Evolutionary conservation across 2,113 vertebrate species (phyloP).

Genomic region (Cygnus buccinator): DNA sequence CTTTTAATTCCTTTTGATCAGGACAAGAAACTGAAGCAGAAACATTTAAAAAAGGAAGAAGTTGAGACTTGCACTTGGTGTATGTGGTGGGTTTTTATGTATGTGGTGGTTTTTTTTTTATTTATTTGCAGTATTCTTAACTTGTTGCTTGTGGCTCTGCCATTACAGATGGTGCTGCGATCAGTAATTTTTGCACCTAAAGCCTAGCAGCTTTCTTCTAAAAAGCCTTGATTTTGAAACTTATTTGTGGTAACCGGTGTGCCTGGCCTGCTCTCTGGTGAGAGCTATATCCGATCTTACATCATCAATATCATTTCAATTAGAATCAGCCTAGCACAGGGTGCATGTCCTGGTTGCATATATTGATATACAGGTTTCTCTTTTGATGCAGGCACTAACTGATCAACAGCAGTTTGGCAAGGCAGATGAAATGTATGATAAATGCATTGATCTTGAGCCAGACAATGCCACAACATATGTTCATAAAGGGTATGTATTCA

Average conservation of each 20-base stretch:
- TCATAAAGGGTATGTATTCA: conserved; percentile 92
- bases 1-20: background rate
- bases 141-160: background rate
- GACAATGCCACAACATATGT: conserved; percentile 99
- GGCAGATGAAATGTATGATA: conserved; percentile 99
- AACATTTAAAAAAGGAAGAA: background rate
- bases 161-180: background rate
- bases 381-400: conserved; percentile 88
- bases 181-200: background rate
- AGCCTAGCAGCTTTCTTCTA: background rate
- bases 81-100: no score
- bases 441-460: conserved; percentile 96
- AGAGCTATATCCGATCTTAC: background rate
- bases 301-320: background rate
- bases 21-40: background rate
- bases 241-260: background rate
- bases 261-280: background rate
- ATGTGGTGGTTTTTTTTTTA: background rate
- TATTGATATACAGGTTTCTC: conserved; percentile 40
- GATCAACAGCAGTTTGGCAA: conserved; percentile 99
- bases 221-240: background rate
- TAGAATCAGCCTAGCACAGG: background rate
- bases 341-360: background rate
- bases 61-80: background rate
- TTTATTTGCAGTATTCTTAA: background rate